phyloP scores from a whole-genome alignment of 2,888 invertebrate species.

The Dioctria rufipes region DNA sequence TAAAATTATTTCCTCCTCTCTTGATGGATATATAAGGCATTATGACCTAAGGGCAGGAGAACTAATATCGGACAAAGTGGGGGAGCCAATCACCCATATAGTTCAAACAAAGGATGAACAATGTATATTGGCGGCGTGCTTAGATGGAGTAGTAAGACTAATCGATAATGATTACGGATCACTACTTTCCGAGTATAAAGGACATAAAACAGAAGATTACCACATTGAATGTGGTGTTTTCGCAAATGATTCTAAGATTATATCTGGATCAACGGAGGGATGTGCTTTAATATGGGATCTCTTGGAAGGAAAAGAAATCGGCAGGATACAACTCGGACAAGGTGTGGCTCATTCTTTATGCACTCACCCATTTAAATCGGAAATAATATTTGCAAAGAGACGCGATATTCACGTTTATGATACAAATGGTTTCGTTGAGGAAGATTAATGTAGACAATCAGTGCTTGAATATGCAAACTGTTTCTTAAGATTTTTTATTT shows the following conservation, averaged over 20 bases:
- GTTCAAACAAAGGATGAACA: slow-evolving; percentile 93
- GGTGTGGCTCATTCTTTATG: slow-evolving; percentile 84
- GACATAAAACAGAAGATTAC: slow-evolving; percentile 87
- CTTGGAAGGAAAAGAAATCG: slow-evolving; percentile 78
- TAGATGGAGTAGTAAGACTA: slow-evolving; percentile 86
- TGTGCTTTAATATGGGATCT: slow-evolving; percentile 82
- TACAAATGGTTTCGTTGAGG: too few relatives aligned
- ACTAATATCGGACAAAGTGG: slow-evolving; percentile 87
- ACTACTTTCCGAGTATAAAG: slow-evolving; percentile 83
- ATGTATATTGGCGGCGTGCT: slow-evolving; percentile 88
- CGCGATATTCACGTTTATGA: slow-evolving; percentile 67
- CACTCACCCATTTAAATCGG: slow-evolving; percentile 80
- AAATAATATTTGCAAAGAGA: slow-evolving; percentile 67
- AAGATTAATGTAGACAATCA: too few relatives aligned
- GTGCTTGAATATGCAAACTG: too few relatives aligned
- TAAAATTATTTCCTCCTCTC: slow-evolving; percentile 91
- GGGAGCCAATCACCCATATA: slow-evolving; percentile 87
- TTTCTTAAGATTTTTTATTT: too few relatives aligned
- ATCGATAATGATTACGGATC: slow-evolving; percentile 92
- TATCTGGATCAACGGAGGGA: slow-evolving; percentile 93
- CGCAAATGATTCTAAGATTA: slow-evolving; percentile 85
- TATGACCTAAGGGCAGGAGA: slow-evolving; percentile 94
- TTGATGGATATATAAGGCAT: slow-evolving; percentile 88
- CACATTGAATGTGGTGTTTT: slow-evolving; percentile 91
- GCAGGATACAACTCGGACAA: slow-evolving; percentile 65